phyloP scores from a whole-genome alignment of 2,888 invertebrate species.

The Automeris io region DNA sequence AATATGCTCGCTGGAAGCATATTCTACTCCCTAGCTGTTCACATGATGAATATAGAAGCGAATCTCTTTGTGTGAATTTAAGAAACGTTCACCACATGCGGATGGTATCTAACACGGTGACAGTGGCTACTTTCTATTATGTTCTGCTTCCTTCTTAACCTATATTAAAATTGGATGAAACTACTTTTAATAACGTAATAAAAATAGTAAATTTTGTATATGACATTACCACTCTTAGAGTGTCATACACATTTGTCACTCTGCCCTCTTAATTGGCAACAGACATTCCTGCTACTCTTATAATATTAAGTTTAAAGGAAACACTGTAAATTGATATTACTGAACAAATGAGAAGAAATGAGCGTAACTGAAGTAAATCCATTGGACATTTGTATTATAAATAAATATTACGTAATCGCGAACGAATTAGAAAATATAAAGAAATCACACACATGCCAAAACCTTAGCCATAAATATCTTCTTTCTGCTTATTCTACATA shows the following conservation, averaged over 20 bases:
- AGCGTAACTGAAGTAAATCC: not conserved
- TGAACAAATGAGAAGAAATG: slow-evolving; percentile 4
- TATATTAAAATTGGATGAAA: too few relatives aligned
- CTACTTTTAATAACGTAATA: too few relatives aligned
- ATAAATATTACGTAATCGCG: not conserved
- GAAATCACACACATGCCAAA: slow-evolving; percentile 32
- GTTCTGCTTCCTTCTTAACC: too few relatives aligned
- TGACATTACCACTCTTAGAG: slow-evolving; percentile 11
- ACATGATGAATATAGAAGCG: too few relatives aligned
- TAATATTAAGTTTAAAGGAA: slow-evolving; percentile 21
- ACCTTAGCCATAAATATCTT: slow-evolving; percentile 30
- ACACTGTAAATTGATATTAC: slow-evolving; percentile 21
- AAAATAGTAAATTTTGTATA: slow-evolving; percentile 11
- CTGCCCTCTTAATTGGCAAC: slow-evolving; percentile 34
- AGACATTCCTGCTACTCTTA: slow-evolving; percentile 24
- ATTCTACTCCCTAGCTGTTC: too few relatives aligned
- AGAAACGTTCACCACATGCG: too few relatives aligned
- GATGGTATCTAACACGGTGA: too few relatives aligned
- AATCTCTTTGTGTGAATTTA: too few relatives aligned
- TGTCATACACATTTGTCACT: slow-evolving; percentile 27
- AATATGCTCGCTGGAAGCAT: too few relatives aligned
- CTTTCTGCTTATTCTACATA: not conserved
- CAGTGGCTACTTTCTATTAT: too few relatives aligned
- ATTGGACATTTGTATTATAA: not conserved
- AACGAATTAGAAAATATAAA: not conserved